Conservation (phyloP, 2,113 vertebrate genomes). For the Trematomus loennbergii region DNA sequence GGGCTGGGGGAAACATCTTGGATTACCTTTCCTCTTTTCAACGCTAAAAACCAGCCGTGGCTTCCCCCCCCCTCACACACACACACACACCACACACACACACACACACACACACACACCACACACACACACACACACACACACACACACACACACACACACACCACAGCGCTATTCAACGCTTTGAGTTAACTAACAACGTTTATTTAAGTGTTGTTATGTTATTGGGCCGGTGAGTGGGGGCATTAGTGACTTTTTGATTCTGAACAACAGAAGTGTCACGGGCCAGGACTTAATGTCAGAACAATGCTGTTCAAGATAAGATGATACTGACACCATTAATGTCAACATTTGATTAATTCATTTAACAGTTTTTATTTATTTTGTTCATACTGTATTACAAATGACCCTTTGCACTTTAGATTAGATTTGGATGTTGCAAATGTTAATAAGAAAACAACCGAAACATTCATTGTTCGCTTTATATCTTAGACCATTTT, state of each 20-base stretch:
- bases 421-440: not conserved
- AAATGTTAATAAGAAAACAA: not conserved
- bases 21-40: slow-evolving; percentile 82
- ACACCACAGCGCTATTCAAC: slow-evolving; percentile 41
- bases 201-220: slow-evolving; percentile 73
- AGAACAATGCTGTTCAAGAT: slow-evolving; percentile 7
- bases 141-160: slow-evolving; percentile 41
- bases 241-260: slow-evolving; percentile 61
- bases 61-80: not conserved
- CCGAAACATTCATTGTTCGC: not conserved
- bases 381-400: not conserved
- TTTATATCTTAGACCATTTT: not conserved
- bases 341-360: not conserved
- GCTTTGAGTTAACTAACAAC: slow-evolving; percentile 69
- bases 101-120: not conserved
- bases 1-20: slow-evolving; percentile 69
- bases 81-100: slow-evolving; percentile 34
- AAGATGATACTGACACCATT: slow-evolving; percentile 8
- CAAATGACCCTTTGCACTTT: not conserved
- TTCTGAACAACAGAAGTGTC: slow-evolving; percentile 48
- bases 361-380: not conserved
- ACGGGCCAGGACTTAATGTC: slow-evolving; percentile 29
- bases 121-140: not conserved
- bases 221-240: slow-evolving; percentile 58
- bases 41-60: slow-evolving; percentile 55